A percentile compares a stretch with the other conserved stretches of the same genome.
These are phyloP conservation scores for Poeciliopsis turneri DNA, from an alignment of 2,797 vertebrate genomes.

Conservation along the genomic window DNA sequence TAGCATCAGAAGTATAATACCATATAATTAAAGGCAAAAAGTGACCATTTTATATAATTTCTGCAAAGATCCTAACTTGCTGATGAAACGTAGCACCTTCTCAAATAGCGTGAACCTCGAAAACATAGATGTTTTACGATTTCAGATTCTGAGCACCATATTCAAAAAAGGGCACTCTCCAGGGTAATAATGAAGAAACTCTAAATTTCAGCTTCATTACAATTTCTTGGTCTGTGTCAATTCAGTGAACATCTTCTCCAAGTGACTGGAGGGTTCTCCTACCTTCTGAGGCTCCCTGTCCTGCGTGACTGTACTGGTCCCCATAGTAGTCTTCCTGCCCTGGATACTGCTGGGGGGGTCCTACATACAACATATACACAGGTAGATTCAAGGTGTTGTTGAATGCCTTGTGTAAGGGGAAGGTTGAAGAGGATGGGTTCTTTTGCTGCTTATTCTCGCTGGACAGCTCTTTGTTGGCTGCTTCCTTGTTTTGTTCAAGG, in stretches of 20 bases:
- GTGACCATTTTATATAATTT: not conserved
- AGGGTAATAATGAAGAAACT: slow-evolving; percentile 65
- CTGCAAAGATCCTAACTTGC: not conserved
- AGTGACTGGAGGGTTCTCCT: slow-evolving; percentile 80
- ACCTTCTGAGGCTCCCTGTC: slow-evolving; percentile 98
- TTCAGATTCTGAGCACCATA: slow-evolving; percentile 18
- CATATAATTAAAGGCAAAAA: not conserved
- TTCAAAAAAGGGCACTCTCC: slow-evolving; percentile 50
- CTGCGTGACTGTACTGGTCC: slow-evolving; percentile 99
- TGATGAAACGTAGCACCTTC: slow-evolving; percentile 9
- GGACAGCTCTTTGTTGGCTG: slow-evolving; percentile 54
- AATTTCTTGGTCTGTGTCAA: slow-evolving; percentile 68
- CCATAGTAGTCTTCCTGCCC: slow-evolving; percentile 99
- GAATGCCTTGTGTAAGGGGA: slow-evolving; percentile 69
- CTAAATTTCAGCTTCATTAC: slow-evolving; percentile 37
- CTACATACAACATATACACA: slow-evolving; percentile 91
- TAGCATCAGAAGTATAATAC: not conserved
- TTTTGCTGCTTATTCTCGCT: slow-evolving; percentile 56
- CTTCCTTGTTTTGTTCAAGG: slow-evolving; percentile 40
- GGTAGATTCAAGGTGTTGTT: slow-evolving; percentile 83
- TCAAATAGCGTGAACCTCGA: not conserved
- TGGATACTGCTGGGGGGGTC: slow-evolving; percentile 99
- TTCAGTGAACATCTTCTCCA: slow-evolving; percentile 58
- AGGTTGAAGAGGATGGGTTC: slow-evolving; percentile 63
- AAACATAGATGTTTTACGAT: slow-evolving; percentile 8